These are phyloP conservation scores for Pteruthius melanotis DNA, from an alignment of 2,113 vertebrate genomes.

Conservation along the genomic window DNA sequence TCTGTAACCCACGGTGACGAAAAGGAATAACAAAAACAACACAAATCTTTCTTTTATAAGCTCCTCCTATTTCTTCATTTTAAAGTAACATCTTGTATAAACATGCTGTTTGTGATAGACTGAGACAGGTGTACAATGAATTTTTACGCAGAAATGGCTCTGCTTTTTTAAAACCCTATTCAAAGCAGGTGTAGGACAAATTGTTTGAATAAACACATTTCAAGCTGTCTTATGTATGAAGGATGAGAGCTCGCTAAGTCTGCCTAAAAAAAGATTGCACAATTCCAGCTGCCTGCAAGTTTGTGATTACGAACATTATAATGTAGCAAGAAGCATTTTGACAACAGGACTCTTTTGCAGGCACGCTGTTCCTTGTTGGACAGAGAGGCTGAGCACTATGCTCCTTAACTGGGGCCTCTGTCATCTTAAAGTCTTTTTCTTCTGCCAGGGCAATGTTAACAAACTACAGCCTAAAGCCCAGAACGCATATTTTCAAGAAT, in stretches of 20 bases:
- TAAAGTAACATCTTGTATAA: neutral
- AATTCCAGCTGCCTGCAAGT: neutral
- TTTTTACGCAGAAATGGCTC: neutral
- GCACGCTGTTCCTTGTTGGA: neutral
- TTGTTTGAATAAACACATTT: neutral
- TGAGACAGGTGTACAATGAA: neutral
- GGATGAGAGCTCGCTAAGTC: neutral
- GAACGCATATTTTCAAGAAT: neutral
- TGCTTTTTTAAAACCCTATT: neutral
- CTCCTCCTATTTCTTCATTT: conserved; percentile 11
- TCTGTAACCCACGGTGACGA: neutral
- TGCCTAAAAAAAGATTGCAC: neutral
- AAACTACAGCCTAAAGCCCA: neutral
- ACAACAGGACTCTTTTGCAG: neutral
- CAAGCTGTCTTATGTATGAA: neutral
- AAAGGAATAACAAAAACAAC: neutral
- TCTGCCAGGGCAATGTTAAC: neutral
- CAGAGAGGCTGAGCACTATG: neutral
- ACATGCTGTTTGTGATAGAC: neutral
- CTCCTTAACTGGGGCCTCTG: neutral
- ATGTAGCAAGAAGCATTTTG: neutral
- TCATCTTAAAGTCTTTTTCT: neutral
- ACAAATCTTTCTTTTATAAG: neutral
- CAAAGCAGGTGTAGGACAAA: neutral
- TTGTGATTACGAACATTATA: neutral